Base-by-base conservation (phyloP, 2,888 invertebrate genomes). In the Dryocosmus kuriphilus region DNA sequence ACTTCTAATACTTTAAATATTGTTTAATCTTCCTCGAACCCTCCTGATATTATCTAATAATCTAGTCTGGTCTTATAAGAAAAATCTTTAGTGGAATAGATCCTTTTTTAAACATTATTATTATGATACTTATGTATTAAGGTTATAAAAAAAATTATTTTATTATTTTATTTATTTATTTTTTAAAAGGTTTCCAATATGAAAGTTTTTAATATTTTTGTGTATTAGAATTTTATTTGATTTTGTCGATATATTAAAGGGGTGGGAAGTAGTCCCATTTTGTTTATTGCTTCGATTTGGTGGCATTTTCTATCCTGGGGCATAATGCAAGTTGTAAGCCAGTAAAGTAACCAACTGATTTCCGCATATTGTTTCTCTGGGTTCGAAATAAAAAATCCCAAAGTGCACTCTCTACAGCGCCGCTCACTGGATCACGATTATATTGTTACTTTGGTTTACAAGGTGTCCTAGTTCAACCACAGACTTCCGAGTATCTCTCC, bases 341-440 rank as follows among this genome's bases (percentile, higher is more conserved):
- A 57, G 57, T 57, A 57, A 57, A 27, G 60, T 60, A 60, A 60
- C 60, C 60, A 60, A 60, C 60, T 60, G 67, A 67, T 67, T 67
- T 67, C 67, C 67, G 46, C 67, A 67, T 46, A 67, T 67, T 67
- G 67, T 67, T 67, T 67, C 67, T 67, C 67, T 46, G 24, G 41
- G 38, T 46, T 46, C 19, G 41, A 67, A 46, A 67, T 16, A 67
- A 67, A 67, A 67, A 67, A 22, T 67, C 27, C 27, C 16, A 41
- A 67, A 67, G 41, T 67, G 67, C 67, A 67, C 46, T 67, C 27
- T 67, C 46, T 41, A 30, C 46, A 22, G 27, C 46, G 9, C 46
- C 41, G 19, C 41, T 24, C 19, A 46, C 67, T 38, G 41, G 65
- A 65, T 65, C 65, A 65, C 65, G 65, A 65, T 65, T 65, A 65